Evolutionary conservation across 1,140 invertebrate species (phyloP), one percentile per base, ranked within the genome.

Genomic region (Aphis craccivora): DNA sequence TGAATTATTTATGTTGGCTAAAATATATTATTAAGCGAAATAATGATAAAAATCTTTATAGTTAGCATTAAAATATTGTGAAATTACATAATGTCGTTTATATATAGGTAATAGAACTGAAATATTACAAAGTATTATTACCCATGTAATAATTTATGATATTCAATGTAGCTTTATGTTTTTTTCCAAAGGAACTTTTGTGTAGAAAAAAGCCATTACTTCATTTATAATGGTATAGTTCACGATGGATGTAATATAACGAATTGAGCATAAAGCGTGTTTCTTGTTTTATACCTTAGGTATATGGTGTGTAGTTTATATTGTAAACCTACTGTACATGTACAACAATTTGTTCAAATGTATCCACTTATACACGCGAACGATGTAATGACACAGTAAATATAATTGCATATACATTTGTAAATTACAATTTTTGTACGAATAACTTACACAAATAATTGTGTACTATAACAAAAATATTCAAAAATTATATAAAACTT

Each of bases 21-120:
- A 87, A 87, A 87, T n/a, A 43, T 48, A 48, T 43, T 30, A 87
- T 40, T 22, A 84, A 84, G 23, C 20, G 7, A 40, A 84, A 40
- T 40, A 87, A 87, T 48, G 86, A 87, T 87, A 87, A 87, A 87
- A 48, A 87, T 87, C 86, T 87, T 87, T 87, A 87, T 87, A 48
- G 86, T 87, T 43, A 76, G n/a, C 60, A 76, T 76, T n/a, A 76
- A 76, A 76, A 43, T 45, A 87, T 87, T 87, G 83, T 84, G 37
- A 18, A 43, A 84, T 84, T 48, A 9, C 84, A 45, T 87, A 43
- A 45, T 87, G 14, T 14, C 84, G 25, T 87, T 87, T 87, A 87
- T 87, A 87, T 87, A 45, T 87, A 87, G 84, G 84, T 87, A 87
- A 45, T 87, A 48, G 40, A 43, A 87, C 25, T 30, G 43, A 87